phyloP scores from a whole-genome alignment of 1,140 invertebrate species.

The Harlomillsia oculata region DNA sequence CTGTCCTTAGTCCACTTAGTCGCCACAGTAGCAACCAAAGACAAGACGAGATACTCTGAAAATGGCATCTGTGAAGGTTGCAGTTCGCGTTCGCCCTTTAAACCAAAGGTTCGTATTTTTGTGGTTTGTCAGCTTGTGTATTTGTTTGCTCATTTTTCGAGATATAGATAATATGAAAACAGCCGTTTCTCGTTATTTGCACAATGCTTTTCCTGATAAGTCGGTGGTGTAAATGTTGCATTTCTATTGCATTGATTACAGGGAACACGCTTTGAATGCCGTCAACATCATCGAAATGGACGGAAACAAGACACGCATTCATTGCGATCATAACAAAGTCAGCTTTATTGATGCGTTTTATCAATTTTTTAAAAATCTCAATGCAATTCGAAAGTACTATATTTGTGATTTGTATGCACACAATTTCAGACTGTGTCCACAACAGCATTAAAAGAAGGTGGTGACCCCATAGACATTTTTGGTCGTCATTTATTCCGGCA shows the following conservation, averaged over 20 bases:
- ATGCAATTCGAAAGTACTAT: background rate
- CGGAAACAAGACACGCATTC: constrained; percentile 69
- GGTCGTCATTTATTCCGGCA: too few species aligned
- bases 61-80: constrained; percentile 72
- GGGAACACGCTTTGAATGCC: constrained; percentile 71
- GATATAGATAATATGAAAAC: background rate
- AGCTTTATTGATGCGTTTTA: background rate
- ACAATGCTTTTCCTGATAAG: background rate
- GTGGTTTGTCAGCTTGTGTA: constrained; percentile 9
- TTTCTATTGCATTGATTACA: constrained; percentile 43
- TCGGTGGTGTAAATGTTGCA: background rate
- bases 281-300: constrained; percentile 78
- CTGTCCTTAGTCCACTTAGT: too few species aligned
- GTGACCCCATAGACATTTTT: too few species aligned
- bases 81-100: constrained; percentile 67
- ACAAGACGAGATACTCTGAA: background rate
- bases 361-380: background rate
- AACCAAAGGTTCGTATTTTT: constrained; percentile 57
- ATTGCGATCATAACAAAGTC: background rate
- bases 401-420: background rate
- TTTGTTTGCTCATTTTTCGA: too few species aligned
- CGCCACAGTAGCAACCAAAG: too few species aligned
- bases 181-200: background rate
- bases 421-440: too few species aligned
- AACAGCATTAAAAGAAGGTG: too few species aligned